A percentile compares a stretch with the other conserved stretches of the same genome.
These are phyloP conservation scores for Drosophila kuntzei DNA, from an alignment of 2,888 invertebrate genomes.

Conservation along the genomic window DNA sequence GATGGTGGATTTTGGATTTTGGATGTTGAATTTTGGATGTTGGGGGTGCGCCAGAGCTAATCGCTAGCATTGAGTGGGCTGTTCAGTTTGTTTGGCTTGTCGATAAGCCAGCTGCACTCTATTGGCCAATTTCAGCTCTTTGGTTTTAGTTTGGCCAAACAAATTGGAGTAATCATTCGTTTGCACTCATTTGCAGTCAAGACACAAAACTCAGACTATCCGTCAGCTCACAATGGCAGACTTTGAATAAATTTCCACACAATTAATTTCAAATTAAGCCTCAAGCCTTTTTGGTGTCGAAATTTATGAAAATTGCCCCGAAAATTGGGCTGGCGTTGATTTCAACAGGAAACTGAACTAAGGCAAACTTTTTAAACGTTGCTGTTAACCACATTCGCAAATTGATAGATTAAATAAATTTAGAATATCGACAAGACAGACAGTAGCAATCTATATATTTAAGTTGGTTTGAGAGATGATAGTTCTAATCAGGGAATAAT, in stretches of 20 bases:
- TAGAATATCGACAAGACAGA: not conserved
- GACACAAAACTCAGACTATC: slow-evolving; percentile 32
- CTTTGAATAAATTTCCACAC: slow-evolving; percentile 71
- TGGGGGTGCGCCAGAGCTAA: slow-evolving; percentile 48
- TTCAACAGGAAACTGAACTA: slow-evolving; percentile 36
- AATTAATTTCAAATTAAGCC: slow-evolving; percentile 83
- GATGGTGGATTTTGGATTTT: slow-evolving; percentile 2
- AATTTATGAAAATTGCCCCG: slow-evolving; percentile 62
- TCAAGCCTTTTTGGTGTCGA: slow-evolving; percentile 62
- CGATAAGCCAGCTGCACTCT: slow-evolving; percentile 41
- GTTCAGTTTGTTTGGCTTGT: slow-evolving; percentile 19
- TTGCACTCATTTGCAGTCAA: slow-evolving; percentile 51
- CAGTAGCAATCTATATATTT: not conserved
- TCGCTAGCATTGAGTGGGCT: slow-evolving; percentile 43
- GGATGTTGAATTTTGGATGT: slow-evolving; percentile 14
- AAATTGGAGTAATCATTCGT: slow-evolving; percentile 83
- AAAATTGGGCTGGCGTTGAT: slow-evolving; percentile 49
- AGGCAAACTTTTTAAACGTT: slow-evolving; percentile 18
- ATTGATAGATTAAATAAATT: slow-evolving; percentile 2
- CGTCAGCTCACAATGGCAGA: slow-evolving; percentile 14
- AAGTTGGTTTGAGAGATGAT: not conserved
- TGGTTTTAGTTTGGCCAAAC: slow-evolving; percentile 47
- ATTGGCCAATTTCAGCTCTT: slow-evolving; percentile 51
- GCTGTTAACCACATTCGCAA: not conserved
- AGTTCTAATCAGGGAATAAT: too few species aligned